Percentiles rank a stretch among this genome's conserved stretches.
Conservation (phyloP, 2,888 invertebrate genomes). For the Entomobrya proxima region DNA sequence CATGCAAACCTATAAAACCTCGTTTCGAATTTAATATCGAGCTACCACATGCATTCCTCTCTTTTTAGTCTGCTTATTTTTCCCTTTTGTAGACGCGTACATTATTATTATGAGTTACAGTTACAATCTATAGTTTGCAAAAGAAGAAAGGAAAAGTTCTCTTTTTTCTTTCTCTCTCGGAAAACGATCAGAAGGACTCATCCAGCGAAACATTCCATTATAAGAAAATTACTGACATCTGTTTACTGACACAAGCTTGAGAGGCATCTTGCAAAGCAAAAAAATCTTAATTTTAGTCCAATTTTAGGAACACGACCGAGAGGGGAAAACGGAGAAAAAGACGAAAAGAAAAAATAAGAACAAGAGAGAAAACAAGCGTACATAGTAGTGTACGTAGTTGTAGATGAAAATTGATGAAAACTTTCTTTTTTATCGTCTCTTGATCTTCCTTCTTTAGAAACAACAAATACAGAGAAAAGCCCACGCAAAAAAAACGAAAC, state of each 20-base stretch:
- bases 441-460: constrained; percentile 44
- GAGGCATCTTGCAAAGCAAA: constrained; percentile 26
- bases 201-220: constrained; percentile 56
- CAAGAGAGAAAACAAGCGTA: neutral
- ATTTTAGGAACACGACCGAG: constrained; percentile 37
- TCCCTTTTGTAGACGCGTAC: neutral
- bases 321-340: constrained; percentile 4
- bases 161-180: constrained; percentile 20
- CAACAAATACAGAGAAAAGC: constrained; percentile 10
- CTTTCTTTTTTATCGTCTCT: constrained; percentile 46
- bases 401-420: constrained; percentile 54
- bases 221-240: constrained; percentile 68
- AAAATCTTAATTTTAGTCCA: constrained; percentile 58
- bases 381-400: neutral
- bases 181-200: constrained; percentile 50
- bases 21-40: constrained; percentile 31
- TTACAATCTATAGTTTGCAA: neutral
- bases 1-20: constrained; percentile 30
- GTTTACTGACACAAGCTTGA: constrained; percentile 55
- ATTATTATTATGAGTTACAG: constrained; percentile 24
- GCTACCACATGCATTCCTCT: constrained; percentile 13
- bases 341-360: neutral
- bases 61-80: neutral
- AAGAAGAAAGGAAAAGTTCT: constrained; percentile 14
- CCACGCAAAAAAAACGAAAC: neutral